Base-by-base conservation (phyloP, 2,797 vertebrate species). In the Tangara arthus region DNA sequence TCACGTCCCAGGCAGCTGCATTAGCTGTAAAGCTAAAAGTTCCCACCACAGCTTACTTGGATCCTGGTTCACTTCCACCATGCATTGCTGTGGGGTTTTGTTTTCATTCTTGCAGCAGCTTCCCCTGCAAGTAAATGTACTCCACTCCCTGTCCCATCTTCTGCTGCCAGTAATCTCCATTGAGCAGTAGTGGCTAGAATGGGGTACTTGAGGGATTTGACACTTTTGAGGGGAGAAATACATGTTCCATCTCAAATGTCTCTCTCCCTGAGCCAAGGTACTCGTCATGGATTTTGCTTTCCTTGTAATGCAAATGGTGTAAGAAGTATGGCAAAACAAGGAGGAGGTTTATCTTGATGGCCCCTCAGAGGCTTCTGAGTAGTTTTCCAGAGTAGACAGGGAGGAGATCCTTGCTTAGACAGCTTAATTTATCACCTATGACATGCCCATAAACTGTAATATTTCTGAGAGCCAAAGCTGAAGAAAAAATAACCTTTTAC, bases 241-340 rank as follows among this genome's bases (percentile, higher is more conserved):
- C 0, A 3, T 4, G 1, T 49, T 61, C 53, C 44, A 15, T 77
- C 34, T 80, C 17, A 21, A 27, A 0, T 18, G 24, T 60, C 10
- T 52, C 41, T 64, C 14, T 64, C 18, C 9, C 12, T 41, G 64
- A 88, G 28, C 59, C 57, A 15, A 26, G n/a, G 15, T 68, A 49
- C 37, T 75, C 27, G 32, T 49, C 5, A 12, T n/a, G 32, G n/a
- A 23, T 92, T 86, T 88, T 47, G 20, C 18, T 59, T 55, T 32
- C 28, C 55, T 46, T 72, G 6, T 61, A 15, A 42, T 46, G 8
- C 19, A 61, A 50, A 18, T 24, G 6, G 10, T 69, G 19, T 69
- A 84, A 53, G 21, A 65, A 83, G 4, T 2, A 4, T 12, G 18
- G 28, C 34, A 73, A 44, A 88, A 42, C 28, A 35, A 59, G 57